Conservation (phyloP, 2,888 invertebrate species). For the Carcina quercana region DNA sequence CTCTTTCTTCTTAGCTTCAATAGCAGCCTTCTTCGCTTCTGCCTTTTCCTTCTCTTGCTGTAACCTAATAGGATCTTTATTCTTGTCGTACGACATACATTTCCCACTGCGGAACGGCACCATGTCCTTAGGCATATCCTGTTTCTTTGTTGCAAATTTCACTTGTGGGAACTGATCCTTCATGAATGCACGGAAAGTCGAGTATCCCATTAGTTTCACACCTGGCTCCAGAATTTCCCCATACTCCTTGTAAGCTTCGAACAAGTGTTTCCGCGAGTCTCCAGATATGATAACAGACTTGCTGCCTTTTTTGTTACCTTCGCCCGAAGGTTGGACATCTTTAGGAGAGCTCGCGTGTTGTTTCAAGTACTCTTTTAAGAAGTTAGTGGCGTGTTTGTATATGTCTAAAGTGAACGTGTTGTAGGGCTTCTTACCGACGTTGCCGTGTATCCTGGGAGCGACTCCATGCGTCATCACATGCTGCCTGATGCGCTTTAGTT, state of each 20-base stretch:
- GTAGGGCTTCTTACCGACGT: constrained; percentile 86
- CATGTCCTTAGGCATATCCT: constrained; percentile 62
- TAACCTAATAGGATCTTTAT: constrained; percentile 64
- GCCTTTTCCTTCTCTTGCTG: constrained; percentile 67
- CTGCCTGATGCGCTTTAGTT: constrained; percentile 83
- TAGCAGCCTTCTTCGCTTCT: constrained; percentile 66
- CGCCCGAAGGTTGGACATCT: constrained; percentile 61
- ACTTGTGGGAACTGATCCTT: constrained; percentile 87
- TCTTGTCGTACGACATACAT: constrained; percentile 69
- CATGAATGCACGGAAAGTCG: constrained; percentile 86
- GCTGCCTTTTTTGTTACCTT: constrained; percentile 62
- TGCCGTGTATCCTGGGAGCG: constrained; percentile 84
- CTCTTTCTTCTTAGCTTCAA: constrained; percentile 68
- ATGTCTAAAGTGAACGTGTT: constrained; percentile 86
- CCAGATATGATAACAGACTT: constrained; percentile 69
- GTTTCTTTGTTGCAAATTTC: constrained; percentile 79
- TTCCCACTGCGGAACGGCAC: constrained; percentile 71
- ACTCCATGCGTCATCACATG: constrained; percentile 87
- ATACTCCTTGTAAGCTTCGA: constrained; percentile 83
- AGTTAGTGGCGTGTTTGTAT: constrained; percentile 85
- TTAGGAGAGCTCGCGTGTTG: constrained; percentile 76
- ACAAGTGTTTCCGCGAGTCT: constrained; percentile 79
- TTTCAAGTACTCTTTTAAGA: constrained; percentile 82
- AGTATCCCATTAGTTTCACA: constrained; percentile 85
- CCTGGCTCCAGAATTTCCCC: constrained; percentile 81